Conservation (phyloP, 92 coral and sea anemone species). For the Heteractis magnifica region DNA sequence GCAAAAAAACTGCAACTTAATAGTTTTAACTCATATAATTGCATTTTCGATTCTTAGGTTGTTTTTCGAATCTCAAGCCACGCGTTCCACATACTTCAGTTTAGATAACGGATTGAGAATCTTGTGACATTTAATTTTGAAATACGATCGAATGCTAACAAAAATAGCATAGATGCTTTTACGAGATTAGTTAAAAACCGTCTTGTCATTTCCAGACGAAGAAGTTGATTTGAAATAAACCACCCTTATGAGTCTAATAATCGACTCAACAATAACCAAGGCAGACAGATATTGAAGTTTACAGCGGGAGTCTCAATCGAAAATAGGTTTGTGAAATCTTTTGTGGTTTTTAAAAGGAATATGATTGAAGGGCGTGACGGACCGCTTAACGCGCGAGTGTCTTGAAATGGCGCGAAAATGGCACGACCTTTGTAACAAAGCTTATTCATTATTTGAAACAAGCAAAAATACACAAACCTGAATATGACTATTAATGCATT, state of each 20-base stretch:
- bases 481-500: not conserved
- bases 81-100: too few relatives aligned
- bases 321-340: not conserved
- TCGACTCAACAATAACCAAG: not conserved
- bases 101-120: too few relatives aligned
- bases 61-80: too few relatives aligned
- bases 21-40: too few relatives aligned
- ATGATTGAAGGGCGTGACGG: not conserved
- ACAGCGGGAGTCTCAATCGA: not conserved
- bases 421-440: constrained; percentile 8
- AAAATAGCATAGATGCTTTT: not conserved
- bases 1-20: too few relatives aligned
- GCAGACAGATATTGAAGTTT: not conserved
- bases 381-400: not conserved
- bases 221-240: not conserved
- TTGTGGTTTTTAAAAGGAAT: not conserved
- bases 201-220: not conserved
- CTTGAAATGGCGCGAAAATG: not conserved
- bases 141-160: not conserved
- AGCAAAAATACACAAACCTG: not conserved
- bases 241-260: not conserved
- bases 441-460: constrained; percentile 1
- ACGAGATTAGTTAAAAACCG: not conserved
- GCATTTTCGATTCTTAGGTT: too few relatives aligned
- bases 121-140: too few relatives aligned